Conservation (phyloP, 2,797 vertebrate genomes). For the Microctenopoma stevenorrisi region DNA sequence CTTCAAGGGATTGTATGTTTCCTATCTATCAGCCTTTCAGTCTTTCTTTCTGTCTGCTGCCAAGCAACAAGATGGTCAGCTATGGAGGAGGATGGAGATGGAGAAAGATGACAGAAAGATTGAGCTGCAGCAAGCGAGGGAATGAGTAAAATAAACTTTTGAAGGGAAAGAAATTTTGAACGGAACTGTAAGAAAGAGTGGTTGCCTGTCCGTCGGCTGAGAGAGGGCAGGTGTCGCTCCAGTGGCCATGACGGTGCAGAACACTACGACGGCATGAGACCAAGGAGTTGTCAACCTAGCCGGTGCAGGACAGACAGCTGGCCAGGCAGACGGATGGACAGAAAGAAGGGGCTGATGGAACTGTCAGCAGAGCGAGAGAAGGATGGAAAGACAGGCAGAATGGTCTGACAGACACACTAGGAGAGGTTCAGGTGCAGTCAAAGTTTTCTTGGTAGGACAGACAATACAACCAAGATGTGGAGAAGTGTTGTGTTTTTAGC, state of each 20-base stretch:
- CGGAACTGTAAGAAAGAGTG: slow-evolving; percentile 50
- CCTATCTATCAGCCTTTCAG: slow-evolving; percentile 44
- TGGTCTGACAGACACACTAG: slow-evolving; percentile 51
- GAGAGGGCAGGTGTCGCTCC: slow-evolving; percentile 75
- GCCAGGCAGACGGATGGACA: slow-evolving; percentile 55
- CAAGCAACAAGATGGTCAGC: slow-evolving; percentile 63
- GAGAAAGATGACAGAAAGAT: slow-evolving; percentile 55
- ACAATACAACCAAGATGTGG: slow-evolving; percentile 33
- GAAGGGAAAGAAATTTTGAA: slow-evolving; percentile 40
- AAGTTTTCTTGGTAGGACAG: slow-evolving; percentile 35
- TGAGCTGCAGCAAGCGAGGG: slow-evolving; percentile 42
- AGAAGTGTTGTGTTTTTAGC: slow-evolving; percentile 27
- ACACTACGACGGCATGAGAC: slow-evolving; percentile 71
- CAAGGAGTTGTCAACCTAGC: slow-evolving; percentile 78
- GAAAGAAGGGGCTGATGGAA: slow-evolving; percentile 67
- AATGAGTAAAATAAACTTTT: slow-evolving; percentile 68
- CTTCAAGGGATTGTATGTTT: slow-evolving; percentile 61
- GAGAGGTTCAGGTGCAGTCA: slow-evolving; percentile 47
- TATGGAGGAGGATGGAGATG: slow-evolving; percentile 49
- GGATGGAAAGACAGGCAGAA: slow-evolving; percentile 64
- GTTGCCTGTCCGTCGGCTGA: slow-evolving; percentile 73
- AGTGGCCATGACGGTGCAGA: slow-evolving; percentile 80
- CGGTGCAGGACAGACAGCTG: slow-evolving; percentile 58
- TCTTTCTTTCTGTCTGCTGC: slow-evolving; percentile 49
- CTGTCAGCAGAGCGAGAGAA: slow-evolving; percentile 61